Evolutionary conservation across 2,113 vertebrate species (phyloP).

Genomic region (Polyodon spathula): DNA sequence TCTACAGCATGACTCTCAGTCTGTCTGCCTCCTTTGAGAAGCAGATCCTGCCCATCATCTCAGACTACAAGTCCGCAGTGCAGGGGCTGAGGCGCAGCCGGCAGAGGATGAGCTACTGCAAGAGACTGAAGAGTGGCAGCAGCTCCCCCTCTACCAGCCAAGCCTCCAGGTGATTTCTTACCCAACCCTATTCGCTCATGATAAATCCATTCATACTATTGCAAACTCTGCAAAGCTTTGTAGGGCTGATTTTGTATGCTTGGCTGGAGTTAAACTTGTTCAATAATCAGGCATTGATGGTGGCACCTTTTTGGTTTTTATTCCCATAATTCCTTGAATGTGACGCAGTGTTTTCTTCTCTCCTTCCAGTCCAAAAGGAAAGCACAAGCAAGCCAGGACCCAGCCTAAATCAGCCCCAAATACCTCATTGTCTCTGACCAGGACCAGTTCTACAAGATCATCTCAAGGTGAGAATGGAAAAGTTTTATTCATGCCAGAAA

Average conservation of each 20-base stretch:
- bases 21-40: conserved; percentile 91
- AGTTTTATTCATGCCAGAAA: no score
- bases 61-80: conserved; percentile 82
- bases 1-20: conserved; percentile 92
- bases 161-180: conserved; percentile 57
- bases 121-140: conserved; percentile 75
- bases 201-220: no score
- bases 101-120: conserved; percentile 67
- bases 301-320: not conserved
- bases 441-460: conserved; percentile 64
- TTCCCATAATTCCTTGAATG: no score
- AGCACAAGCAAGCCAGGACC: conserved; percentile 75
- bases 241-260: no score
- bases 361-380: conserved; percentile 73
- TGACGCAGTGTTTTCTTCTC: no score
- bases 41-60: conserved; percentile 80
- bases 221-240: no score
- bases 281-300: not conserved
- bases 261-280: no score
- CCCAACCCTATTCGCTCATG: no score
- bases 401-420: conserved; percentile 65
- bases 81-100: conserved; percentile 73
- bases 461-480: conserved; percentile 61
- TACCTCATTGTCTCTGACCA: conserved; percentile 66
- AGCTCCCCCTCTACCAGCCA: conserved; percentile 64